Conservation (phyloP, 2,113 vertebrate species). For the Clarias magur region DNA sequence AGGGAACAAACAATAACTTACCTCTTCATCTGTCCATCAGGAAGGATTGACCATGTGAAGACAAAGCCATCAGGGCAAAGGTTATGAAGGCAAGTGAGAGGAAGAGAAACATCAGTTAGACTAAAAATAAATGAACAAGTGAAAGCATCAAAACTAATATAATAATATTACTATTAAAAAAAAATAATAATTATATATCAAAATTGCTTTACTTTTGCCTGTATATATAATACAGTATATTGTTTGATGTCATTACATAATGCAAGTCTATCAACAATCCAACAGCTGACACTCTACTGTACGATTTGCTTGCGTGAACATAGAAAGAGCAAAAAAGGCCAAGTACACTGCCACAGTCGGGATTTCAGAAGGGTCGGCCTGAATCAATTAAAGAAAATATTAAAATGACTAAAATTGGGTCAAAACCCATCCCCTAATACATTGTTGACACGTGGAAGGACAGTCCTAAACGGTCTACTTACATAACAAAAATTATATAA, state of each 20-base stretch:
- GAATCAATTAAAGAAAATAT: no score
- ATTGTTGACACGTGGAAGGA: no score
- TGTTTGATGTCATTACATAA: neutral
- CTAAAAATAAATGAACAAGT: conserved; percentile 27
- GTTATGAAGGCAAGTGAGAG: neutral
- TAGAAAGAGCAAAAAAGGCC: no score
- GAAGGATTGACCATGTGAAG: conserved; percentile 13
- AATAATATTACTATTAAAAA: neutral
- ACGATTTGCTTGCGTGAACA: neutral
- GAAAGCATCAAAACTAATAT: neutral
- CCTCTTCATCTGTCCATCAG: conserved; percentile 73
- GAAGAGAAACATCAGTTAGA: neutral
- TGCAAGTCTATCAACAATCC: neutral
- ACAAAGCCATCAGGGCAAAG: conserved; percentile 42
- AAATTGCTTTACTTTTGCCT: neutral
- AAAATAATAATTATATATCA: no score
- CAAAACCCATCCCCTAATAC: no score
- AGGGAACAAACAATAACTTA: conserved; percentile 59
- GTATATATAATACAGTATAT: neutral
- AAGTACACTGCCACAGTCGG: no score
- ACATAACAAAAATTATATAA: no score
- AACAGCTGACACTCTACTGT: neutral
- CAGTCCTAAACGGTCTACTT: no score
- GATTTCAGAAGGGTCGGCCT: no score
- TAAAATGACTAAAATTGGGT: no score